Conservation (phyloP, 2,797 vertebrate genomes). For the Synaphobranchus kaupii region DNA sequence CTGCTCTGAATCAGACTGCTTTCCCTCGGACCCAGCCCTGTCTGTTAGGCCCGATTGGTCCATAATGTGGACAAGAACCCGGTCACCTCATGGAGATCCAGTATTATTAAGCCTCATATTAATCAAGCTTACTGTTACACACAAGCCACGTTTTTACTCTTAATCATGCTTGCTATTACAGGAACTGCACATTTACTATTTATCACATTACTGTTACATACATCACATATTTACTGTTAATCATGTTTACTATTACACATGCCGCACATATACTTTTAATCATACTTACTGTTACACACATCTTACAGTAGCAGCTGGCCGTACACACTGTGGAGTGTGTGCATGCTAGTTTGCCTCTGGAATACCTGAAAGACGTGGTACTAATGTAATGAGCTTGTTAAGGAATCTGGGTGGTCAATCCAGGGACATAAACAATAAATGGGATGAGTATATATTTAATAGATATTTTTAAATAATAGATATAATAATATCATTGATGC, state of each 20-base stretch:
- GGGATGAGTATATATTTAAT: no score
- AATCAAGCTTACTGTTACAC: neutral
- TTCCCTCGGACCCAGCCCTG: neutral
- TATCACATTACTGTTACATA: neutral
- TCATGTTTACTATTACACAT: neutral
- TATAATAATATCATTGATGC: no score
- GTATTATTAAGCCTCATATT: neutral
- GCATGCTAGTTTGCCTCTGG: no score
- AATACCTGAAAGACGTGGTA: no score
- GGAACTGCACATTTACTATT: neutral
- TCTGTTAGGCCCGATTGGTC: neutral
- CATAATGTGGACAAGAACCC: slow-evolving; percentile 2
- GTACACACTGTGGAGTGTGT: no score
- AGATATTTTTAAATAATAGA: no score
- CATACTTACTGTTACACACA: no score
- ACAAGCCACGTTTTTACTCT: neutral
- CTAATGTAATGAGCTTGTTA: no score
- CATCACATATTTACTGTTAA: neutral
- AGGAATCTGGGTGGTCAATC: no score
- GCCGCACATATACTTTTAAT: neutral
- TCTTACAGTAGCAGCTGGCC: no score
- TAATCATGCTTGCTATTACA: neutral
- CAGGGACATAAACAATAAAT: no score
- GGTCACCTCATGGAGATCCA: neutral
- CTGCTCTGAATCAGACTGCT: neutral